Evolutionary conservation across 2,888 invertebrate species (phyloP).

Genomic region (Amiota minor): DNA sequence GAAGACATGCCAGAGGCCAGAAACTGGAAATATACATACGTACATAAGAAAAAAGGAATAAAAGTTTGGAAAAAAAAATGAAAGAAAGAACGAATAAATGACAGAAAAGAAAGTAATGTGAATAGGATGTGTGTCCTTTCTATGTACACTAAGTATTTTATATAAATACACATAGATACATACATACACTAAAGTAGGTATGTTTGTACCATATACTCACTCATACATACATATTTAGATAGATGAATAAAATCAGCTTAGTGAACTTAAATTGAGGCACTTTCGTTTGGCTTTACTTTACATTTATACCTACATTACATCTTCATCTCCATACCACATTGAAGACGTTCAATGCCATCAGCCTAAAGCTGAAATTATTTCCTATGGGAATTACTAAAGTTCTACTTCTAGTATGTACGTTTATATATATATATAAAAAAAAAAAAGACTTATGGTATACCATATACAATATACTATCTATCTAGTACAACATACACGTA

Average conservation of each 20-base stretch:
- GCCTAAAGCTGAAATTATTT: conserved; percentile 63
- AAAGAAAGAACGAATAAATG: background rate
- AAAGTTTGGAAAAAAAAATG: background rate
- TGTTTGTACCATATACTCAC: background rate
- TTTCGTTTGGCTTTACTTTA: conserved; percentile 66
- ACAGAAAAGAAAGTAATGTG: background rate
- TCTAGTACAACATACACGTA: too few relatives aligned
- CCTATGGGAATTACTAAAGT: conserved; percentile 59
- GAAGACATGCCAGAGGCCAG: conserved; percentile 19
- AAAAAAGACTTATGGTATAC: background rate
- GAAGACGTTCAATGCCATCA: conserved; percentile 46
- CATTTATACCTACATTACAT: conserved; percentile 43
- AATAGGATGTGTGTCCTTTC: background rate
- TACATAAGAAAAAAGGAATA: background rate
- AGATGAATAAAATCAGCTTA: conserved; percentile 60
- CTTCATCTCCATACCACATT: background rate
- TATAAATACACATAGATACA: background rate
- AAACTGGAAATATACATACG: background rate
- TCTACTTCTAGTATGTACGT: conserved; percentile 35
- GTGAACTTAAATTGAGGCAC: conserved; percentile 66
- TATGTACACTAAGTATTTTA: too few relatives aligned
- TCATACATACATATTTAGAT: conserved; percentile 19
- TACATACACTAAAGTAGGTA: background rate
- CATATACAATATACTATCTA: background rate
- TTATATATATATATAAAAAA: too few relatives aligned